Percentiles rank a stretch among this genome's conserved stretches.
phyloP scores from a whole-genome alignment of 2,888 invertebrate genomes.

The Eristalis tenax region DNA sequence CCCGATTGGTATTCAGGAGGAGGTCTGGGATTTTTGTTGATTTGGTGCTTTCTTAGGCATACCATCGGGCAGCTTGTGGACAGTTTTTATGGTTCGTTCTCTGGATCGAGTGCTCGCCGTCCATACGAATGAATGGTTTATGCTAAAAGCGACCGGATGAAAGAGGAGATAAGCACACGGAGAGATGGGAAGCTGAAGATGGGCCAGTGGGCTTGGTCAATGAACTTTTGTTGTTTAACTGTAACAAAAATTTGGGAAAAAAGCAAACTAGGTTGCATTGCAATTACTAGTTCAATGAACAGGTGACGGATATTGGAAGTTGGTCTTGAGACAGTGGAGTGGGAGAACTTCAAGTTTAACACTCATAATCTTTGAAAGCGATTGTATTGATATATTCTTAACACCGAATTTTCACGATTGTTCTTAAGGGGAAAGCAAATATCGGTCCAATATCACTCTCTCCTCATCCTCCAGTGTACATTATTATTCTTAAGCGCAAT shows the following conservation, averaged over 20 bases:
- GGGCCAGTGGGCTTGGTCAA: background rate
- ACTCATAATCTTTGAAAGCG: too few relatives aligned
- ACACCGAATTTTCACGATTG: too few relatives aligned
- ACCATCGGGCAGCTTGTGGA: background rate
- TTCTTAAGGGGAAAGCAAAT: too few relatives aligned
- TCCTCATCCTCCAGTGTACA: too few relatives aligned
- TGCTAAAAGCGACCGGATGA: background rate
- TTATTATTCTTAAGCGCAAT: too few relatives aligned
- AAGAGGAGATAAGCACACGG: background rate
- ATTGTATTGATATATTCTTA: too few relatives aligned
- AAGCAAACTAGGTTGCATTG: background rate
- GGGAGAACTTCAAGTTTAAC: background rate
- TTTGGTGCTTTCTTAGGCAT: conserved; percentile 27
- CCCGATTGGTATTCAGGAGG: conserved; percentile 49
- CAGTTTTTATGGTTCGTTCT: background rate
- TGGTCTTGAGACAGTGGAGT: background rate
- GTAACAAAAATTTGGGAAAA: background rate
- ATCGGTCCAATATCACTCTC: too few relatives aligned
- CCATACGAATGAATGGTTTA: background rate
- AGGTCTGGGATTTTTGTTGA: conserved; percentile 11
- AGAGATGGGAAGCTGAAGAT: background rate
- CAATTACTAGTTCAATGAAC: background rate
- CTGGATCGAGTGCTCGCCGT: background rate
- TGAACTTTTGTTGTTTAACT: background rate
- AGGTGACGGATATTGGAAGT: background rate